Percentiles rank a stretch among this genome's conserved stretches.
These are phyloP conservation scores for Buphagus erythrorhynchus DNA, from an alignment of 2,797 vertebrate species.

Conservation along the genomic window DNA sequence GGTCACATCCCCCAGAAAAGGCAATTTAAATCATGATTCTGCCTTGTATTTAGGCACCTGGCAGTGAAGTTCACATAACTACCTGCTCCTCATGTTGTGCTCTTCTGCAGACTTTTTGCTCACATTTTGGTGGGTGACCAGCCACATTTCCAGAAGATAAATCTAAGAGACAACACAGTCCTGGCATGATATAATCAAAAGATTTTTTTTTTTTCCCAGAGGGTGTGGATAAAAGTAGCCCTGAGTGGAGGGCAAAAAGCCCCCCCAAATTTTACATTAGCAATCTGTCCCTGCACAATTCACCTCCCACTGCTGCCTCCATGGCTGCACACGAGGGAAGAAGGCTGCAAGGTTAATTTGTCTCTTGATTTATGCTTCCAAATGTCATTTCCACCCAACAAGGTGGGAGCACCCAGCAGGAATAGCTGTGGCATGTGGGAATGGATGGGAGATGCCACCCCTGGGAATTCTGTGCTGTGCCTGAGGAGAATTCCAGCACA, in stretches of 20 bases:
- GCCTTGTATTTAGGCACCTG: neutral
- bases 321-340: neutral
- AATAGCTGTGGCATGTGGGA: neutral
- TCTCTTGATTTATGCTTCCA: neutral
- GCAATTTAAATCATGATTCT: neutral
- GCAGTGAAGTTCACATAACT: neutral
- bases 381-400: neutral
- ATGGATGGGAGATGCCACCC: neutral
- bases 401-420: neutral
- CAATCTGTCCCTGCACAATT: neutral
- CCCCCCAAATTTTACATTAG: fast-evolving
- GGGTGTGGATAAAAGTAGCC: neutral
- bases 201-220: neutral
- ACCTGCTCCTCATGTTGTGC: neutral
- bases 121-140: neutral
- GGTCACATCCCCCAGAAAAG: slow-evolving; percentile 21
- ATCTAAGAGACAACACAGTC: neutral
- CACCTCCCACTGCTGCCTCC: neutral
- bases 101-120: neutral
- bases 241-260: neutral
- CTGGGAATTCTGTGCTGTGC: neutral
- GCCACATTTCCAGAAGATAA: neutral
- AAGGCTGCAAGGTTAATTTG: neutral
- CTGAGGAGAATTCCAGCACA: neutral
- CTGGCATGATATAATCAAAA: fast-evolving